phyloP scores from a whole-genome alignment of 1,140 invertebrate species.

The Amphibalanus amphitrite region DNA sequence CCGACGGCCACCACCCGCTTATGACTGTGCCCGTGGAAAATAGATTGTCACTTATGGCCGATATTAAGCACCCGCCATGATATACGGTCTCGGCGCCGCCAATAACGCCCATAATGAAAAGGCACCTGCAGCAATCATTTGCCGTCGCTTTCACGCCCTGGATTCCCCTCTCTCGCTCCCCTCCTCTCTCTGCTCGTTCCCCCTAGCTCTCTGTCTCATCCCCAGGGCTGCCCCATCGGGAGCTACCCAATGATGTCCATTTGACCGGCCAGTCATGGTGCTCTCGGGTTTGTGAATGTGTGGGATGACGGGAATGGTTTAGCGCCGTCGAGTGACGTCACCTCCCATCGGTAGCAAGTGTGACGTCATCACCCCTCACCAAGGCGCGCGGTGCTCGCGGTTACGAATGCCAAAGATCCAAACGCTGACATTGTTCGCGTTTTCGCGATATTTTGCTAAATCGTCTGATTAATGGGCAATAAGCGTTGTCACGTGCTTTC shows the following conservation, averaged over 20 bases:
- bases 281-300: too few species aligned
- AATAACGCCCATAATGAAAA: not conserved
- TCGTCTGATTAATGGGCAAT: not conserved
- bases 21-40: not conserved
- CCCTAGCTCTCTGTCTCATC: too few species aligned
- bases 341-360: too few species aligned
- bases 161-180: too few species aligned
- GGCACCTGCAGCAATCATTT: not conserved
- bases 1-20: not conserved
- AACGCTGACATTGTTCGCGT: not conserved
- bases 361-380: too few species aligned
- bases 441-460: not conserved
- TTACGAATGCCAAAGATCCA: not conserved
- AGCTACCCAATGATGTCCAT: too few species aligned
- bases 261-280: too few species aligned
- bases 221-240: too few species aligned
- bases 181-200: not conserved
- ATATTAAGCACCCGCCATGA: not conserved
- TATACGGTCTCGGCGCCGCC: not conserved
- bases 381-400: too few species aligned
- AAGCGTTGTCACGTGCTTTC: not conserved
- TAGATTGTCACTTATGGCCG: not conserved
- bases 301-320: too few species aligned
- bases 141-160: not conserved
- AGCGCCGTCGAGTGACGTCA: too few species aligned